Conservation (phyloP, 2,113 vertebrate species). For the Nematolebias whitei region DNA sequence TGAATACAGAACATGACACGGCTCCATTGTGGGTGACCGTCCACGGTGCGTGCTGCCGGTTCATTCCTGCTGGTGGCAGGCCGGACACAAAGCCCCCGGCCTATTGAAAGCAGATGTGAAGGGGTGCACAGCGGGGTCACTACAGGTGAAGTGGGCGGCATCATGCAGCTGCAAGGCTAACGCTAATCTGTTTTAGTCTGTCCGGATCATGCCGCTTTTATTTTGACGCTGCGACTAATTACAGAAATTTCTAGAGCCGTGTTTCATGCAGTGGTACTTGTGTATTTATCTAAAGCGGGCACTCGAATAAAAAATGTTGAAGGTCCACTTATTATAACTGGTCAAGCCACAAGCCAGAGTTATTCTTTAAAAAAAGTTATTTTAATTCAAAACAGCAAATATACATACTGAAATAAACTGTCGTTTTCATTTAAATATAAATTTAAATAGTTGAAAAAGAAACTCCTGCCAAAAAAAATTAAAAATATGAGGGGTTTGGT, state of each 20-base stretch:
- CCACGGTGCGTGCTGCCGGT: slow-evolving; percentile 37
- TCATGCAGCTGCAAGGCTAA: slow-evolving; percentile 7
- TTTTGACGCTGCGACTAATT: background rate
- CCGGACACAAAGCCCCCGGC: slow-evolving; percentile 61
- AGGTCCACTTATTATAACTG: too few relatives aligned
- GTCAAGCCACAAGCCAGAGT: too few relatives aligned
- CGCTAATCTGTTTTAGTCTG: background rate
- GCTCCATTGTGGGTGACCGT: slow-evolving; percentile 54
- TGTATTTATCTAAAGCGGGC: background rate
- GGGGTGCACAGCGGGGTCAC: slow-evolving; percentile 56
- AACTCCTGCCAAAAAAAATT: too few relatives aligned
- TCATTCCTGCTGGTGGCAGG: slow-evolving; percentile 70
- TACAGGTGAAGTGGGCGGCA: slow-evolving; percentile 55
- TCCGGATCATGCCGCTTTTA: background rate
- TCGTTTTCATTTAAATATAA: too few relatives aligned
- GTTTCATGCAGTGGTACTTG: slow-evolving; percentile 14
- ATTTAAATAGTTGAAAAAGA: too few relatives aligned
- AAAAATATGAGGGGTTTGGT: too few relatives aligned
- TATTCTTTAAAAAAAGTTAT: too few relatives aligned
- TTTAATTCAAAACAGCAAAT: too few relatives aligned
- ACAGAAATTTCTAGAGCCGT: background rate
- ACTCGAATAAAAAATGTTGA: too few relatives aligned
- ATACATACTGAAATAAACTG: too few relatives aligned
- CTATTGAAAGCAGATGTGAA: slow-evolving; percentile 57
- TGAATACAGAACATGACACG: slow-evolving; percentile 62